Base-by-base conservation (phyloP, 2,797 vertebrate genomes). In the Ptychobarbus kaznakovi region DNA sequence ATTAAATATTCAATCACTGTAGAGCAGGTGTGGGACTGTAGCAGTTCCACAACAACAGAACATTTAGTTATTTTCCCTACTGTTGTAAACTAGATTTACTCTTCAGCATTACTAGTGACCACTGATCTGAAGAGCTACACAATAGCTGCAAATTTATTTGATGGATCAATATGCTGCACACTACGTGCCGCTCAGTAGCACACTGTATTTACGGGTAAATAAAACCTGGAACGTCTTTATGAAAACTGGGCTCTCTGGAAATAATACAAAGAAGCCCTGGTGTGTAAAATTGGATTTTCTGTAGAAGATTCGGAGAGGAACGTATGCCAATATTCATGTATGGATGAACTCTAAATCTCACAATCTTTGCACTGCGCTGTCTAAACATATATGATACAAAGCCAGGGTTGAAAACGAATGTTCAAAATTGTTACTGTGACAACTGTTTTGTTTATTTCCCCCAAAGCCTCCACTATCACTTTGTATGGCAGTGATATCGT, bases 271-370 rank as follows among this genome's bases (percentile, higher is more conserved):
- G 93, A 94, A 90, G 92, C 94, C 92, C 84, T 93, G 94, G 92
- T 93, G 94, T 95, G 95, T 95, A 95, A 95, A 95, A 96, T 95
- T 95, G 93, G 92, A 95, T 95, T 95, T 95, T 94, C 93, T 90
- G 92, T 92, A 92, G 91, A 91, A 93, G 92, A 91, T 91, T 90
- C 88, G 53, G 90, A 93, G 93, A 94, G 91, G 92, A 95, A 94
- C 92, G 93, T 91, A 93, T 93, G 92, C 94, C 91, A 92, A 93
- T 94, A 88, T 91, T 94, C 92, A 84, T 72, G 51, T 70, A 92
- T 93, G 91, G 92, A 91, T 93, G 89, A 91, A 90, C 90, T 90
- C 86, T 89, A 83, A 83, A 90, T 89, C 92, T 90, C 91, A 91
- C 90, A 90, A 91, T 93, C 91, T 91, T 81, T 88, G 81, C n/a